phyloP scores from a whole-genome alignment of 2,113 vertebrate genomes.

The Aegithalos caudatus region DNA sequence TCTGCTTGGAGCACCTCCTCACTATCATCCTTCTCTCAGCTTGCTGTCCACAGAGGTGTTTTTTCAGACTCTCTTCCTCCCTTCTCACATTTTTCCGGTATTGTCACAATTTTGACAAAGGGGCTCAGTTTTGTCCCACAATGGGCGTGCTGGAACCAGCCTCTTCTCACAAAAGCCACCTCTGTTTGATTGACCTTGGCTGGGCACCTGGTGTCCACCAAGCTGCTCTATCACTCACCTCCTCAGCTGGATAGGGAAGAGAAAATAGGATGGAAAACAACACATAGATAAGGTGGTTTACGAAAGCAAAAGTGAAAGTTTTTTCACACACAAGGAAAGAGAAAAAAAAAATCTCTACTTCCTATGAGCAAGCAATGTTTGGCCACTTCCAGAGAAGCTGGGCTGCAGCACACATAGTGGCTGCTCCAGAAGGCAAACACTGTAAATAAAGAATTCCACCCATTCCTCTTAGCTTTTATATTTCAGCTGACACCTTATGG shows the following conservation, averaged over 20 bases:
- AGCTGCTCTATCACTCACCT: accelerated
- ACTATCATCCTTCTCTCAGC: background rate
- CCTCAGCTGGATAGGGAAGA: background rate
- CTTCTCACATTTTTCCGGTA: background rate
- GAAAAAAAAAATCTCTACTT: background rate
- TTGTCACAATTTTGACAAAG: background rate
- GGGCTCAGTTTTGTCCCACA: accelerated
- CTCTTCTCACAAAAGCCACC: background rate
- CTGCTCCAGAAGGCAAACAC: background rate
- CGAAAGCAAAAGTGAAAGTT: background rate
- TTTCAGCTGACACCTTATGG: background rate
- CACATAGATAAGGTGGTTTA: accelerated
- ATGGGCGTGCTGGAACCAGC: background rate
- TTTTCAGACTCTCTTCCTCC: background rate
- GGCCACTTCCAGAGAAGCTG: background rate
- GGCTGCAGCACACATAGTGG: too few relatives aligned
- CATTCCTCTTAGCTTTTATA: background rate
- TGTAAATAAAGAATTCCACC: background rate
- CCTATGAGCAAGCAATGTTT: background rate
- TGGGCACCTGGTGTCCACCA: background rate
- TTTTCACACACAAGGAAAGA: accelerated
- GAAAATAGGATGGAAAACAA: background rate
- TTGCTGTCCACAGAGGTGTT: background rate
- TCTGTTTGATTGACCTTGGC: background rate
- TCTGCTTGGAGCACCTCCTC: background rate